Percentiles rank a stretch among this genome's conserved stretches.
Conservation (phyloP, 2,113 vertebrate species). For the Pelecanus crispus region DNA sequence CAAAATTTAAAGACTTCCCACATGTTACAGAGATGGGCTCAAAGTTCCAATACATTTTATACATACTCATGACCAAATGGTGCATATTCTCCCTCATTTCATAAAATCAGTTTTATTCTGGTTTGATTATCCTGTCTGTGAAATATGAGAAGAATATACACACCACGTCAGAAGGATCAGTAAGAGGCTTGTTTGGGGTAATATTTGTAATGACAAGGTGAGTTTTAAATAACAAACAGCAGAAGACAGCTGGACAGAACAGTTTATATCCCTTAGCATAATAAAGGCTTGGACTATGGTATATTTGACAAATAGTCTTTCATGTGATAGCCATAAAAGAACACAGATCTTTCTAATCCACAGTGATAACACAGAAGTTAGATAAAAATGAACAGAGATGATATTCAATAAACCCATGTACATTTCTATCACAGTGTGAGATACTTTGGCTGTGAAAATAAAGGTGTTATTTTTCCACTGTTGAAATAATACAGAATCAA, state of each 20-base stretch:
- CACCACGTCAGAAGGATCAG: not conserved
- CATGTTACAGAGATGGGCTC: not conserved
- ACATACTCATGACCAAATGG: not conserved
- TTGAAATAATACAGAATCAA: constrained; percentile 65
- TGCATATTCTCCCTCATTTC: not conserved
- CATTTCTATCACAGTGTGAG: constrained; percentile 55
- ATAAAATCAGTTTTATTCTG: not conserved
- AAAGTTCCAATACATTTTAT: not conserved
- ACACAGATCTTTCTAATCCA: not conserved
- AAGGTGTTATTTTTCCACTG: constrained; percentile 54
- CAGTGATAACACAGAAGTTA: not conserved
- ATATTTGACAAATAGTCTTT: not conserved
- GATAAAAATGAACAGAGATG: constrained; percentile 37
- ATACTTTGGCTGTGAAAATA: constrained; percentile 49
- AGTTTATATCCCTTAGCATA: not conserved
- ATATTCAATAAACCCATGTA: constrained; percentile 44
- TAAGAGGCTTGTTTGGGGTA: not conserved
- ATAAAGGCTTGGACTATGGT: not conserved
- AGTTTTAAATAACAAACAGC: not conserved
- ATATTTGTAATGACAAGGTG: not conserved
- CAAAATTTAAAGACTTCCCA: not conserved
- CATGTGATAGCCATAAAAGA: not conserved
- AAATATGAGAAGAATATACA: not conserved
- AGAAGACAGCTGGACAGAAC: not conserved
- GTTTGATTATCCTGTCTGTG: not conserved